Base-by-base conservation (phyloP, 2,113 vertebrate genomes). In the Cynopterus brachyotis region DNA sequence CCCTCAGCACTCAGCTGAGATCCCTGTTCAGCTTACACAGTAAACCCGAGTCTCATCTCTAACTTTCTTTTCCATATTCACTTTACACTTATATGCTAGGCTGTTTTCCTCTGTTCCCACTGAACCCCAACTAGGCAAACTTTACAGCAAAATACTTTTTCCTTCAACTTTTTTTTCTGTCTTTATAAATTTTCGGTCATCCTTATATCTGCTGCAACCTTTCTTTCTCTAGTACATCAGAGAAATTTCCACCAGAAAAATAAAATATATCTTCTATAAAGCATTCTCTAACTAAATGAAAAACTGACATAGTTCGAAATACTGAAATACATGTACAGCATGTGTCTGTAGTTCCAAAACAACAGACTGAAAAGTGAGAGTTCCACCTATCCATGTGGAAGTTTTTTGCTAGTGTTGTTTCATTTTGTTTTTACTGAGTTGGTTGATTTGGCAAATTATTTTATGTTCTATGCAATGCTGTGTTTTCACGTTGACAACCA, bases 401-500 rank as follows among this genome's bases (percentile, higher is more conserved):
- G 47, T 24, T 80, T 87, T 95, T 94, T 50, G 28, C 66, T 89
- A 6, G 26, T 50, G 67, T 94, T 85, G n/a, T 91, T 94, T 95
- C 50, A 80, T 87, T 89, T 89, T 78, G 35, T 67, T 97, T 96
- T 95, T 81, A 53, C 13, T 40, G 42, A 96, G 17, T 62, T 78
- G 80, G 84, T 55, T 95, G 79, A 69, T 28, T 93, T 95, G 90
- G 55, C 75, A 81, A 81, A 92, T 95, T 94, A 69, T 96, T 92
- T 96, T 97, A 95, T 28, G 37, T 24, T 76, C 55, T 72, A 60
- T 57, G 42, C 45, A 89, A 87, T 37, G 32, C 13, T 89, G 37
- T 69, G 55, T 92, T 84, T 96, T 84, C 70, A 84, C 0, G 0
- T 92, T 95, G 75, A 45, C 94, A 96, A 92, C 28, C 66, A 90